These are phyloP conservation scores for Rhingia rostrata DNA, from an alignment of 2,888 invertebrate genomes.

Conservation along the genomic window DNA sequence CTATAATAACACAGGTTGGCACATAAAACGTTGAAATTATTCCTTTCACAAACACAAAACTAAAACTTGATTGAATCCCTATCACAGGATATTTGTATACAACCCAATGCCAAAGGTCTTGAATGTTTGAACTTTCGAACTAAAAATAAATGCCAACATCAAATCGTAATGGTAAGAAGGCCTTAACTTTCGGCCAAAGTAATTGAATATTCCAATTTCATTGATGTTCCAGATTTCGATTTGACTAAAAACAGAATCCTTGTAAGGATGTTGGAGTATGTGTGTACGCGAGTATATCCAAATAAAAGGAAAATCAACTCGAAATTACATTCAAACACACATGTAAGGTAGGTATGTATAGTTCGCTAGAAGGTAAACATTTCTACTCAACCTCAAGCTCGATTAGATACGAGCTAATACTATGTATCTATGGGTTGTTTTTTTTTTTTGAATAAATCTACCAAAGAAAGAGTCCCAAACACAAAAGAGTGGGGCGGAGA, in stretches of 20 bases:
- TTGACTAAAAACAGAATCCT: conserved; percentile 33
- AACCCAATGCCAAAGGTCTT: background rate
- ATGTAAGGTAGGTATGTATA: background rate
- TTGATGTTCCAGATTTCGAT: conserved; percentile 46
- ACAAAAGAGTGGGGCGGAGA: background rate
- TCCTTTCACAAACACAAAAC: too few relatives aligned
- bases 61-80: too few relatives aligned
- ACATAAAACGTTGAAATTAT: too few relatives aligned
- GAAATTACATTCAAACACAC: conserved; percentile 33
- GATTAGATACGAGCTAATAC: conserved; percentile 29
- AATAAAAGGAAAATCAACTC: conserved; percentile 42
- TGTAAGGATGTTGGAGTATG: background rate
- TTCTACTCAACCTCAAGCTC: conserved; percentile 4
- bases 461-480: background rate
- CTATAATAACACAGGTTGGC: too few relatives aligned
- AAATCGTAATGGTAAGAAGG: conserved; percentile 15
- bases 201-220: conserved; percentile 61
- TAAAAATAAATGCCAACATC: conserved; percentile 26
- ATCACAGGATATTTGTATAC: too few relatives aligned
- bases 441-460: background rate
- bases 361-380: conserved; percentile 42
- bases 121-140: conserved; percentile 22
- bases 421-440: conserved; percentile 14
- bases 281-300: background rate
- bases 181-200: background rate